phyloP scores from a whole-genome alignment of 2,888 invertebrate species.

The Malthinus flaveolus region DNA sequence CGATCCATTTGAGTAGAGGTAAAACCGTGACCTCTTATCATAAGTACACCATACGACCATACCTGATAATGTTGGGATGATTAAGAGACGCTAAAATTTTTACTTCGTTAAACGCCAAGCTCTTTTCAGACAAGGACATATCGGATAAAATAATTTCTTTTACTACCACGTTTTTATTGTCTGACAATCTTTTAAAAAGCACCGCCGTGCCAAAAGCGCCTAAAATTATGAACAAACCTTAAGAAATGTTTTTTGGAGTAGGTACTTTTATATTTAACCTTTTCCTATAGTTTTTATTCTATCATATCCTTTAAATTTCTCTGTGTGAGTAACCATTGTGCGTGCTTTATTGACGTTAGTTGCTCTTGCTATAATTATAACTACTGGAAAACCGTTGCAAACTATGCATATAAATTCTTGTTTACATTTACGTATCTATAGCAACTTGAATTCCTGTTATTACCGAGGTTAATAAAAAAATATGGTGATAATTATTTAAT shows the following conservation, averaged over 20 bases:
- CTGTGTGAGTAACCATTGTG: conserved; percentile 11
- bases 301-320: conserved; percentile 55
- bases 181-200: conserved; percentile 65
- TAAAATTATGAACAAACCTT: conserved; percentile 31
- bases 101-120: conserved; percentile 71
- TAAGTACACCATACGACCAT: conserved; percentile 9
- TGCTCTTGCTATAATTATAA: not conserved
- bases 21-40: not conserved
- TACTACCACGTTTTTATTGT: conserved; percentile 67
- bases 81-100: conserved; percentile 69
- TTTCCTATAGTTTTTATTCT: conserved; percentile 65
- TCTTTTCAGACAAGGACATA: conserved; percentile 66
- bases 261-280: conserved; percentile 50
- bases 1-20: not conserved
- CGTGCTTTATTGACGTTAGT: not conserved
- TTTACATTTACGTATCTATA: no score
- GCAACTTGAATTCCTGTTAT: no score
- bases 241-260: not conserved
- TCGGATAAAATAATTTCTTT: conserved; percentile 76
- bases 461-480: no score
- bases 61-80: conserved; percentile 73
- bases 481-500: no score
- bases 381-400: not conserved
- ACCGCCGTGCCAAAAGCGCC: conserved; percentile 74
- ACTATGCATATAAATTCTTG: not conserved